Conservation (phyloP, 2,888 invertebrate genomes). For the Schizaphis graminum region DNA sequence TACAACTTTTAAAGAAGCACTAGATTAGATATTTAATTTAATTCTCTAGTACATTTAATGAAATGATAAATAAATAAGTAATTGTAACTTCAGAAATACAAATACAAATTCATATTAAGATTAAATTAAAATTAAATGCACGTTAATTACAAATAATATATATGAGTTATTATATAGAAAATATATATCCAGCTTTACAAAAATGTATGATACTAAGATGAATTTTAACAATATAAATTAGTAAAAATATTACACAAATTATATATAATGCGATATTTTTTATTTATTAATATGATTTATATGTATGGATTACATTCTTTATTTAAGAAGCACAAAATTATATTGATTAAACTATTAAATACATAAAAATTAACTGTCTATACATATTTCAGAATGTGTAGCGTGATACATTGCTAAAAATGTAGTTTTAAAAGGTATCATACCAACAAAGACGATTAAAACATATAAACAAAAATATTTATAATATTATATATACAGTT, state of each 20-base stretch:
- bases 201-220: background rate
- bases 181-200: background rate
- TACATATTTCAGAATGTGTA: background rate
- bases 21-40: background rate
- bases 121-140: background rate
- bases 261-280: background rate
- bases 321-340: background rate
- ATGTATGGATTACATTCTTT: background rate
- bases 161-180: background rate
- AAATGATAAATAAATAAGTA: background rate
- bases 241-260: background rate
- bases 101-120: background rate
- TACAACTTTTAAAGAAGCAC: background rate
- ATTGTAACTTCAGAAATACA: background rate
- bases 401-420: background rate
- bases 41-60: background rate
- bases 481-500: background rate
- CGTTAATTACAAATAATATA: background rate
- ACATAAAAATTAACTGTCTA: background rate
- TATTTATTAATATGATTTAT: background rate
- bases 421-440: background rate
- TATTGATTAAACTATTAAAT: background rate
- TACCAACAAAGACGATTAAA: background rate
- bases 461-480: background rate
- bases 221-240: background rate